Conservation (phyloP, 2,888 invertebrate species). For the Epinotia bilunana region DNA sequence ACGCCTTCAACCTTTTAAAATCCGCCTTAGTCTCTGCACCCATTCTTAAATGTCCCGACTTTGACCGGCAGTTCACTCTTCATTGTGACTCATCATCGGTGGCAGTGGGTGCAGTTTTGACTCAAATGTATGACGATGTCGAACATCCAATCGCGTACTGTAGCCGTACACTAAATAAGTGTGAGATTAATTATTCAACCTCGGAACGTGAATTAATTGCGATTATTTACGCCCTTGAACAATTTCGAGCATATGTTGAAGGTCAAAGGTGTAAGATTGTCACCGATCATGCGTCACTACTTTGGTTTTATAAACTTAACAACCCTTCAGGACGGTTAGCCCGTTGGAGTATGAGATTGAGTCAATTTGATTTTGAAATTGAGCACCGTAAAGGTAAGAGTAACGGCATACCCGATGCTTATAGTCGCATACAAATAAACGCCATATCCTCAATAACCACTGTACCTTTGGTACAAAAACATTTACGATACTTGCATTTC, state of each 20-base stretch:
- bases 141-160: not conserved
- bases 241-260: not conserved
- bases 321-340: not conserved
- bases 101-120: not conserved
- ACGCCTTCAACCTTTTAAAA: not conserved
- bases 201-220: not conserved
- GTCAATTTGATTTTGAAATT: conserved; percentile 1
- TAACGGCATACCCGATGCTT: not conserved
- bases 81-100: not conserved
- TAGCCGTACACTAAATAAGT: not conserved
- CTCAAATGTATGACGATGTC: not conserved
- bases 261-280: not conserved
- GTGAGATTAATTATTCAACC: not conserved
- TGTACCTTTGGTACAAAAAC: not conserved
- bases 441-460: not conserved
- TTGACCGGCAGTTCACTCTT: not conserved
- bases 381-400: not conserved
- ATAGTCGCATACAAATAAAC: not conserved
- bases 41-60: not conserved
- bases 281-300: not conserved
- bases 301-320: not conserved
- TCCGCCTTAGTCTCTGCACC: not conserved
- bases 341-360: not conserved
- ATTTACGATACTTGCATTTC: not conserved
- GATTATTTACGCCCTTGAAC: not conserved